These are phyloP conservation scores for Priocnemis perturbator DNA, from an alignment of 2,888 invertebrate species.

Conservation along the genomic window DNA sequence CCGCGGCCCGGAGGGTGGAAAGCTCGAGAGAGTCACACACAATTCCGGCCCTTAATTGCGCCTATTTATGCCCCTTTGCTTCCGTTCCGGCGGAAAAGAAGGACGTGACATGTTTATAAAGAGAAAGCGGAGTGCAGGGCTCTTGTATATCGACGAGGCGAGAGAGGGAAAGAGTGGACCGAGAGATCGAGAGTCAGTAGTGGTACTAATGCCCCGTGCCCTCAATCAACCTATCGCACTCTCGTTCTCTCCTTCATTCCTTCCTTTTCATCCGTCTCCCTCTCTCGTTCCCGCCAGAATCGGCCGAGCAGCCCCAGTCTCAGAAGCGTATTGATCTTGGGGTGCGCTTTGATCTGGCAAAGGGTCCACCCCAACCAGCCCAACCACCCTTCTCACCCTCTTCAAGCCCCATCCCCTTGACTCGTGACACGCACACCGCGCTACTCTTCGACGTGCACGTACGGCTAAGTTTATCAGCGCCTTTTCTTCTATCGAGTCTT, in stretches of 20 bases:
- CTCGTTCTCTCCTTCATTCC: conserved; percentile 23
- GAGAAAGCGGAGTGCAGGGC: conserved; percentile 44
- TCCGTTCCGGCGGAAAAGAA: conserved; percentile 62
- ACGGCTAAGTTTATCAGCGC: conserved; percentile 68
- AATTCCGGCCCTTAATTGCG: conserved; percentile 69
- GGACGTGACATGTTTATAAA: conserved; percentile 75
- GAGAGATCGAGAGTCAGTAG: conserved; percentile 41
- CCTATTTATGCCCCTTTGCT: conserved; percentile 74
- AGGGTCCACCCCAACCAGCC: conserved; percentile 58
- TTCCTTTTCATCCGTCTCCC: conserved; percentile 26
- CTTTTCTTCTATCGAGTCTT: conserved; percentile 44
- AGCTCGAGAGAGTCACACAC: conserved; percentile 28
- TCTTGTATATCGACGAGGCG: conserved; percentile 23
- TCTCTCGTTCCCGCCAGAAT: conserved; percentile 19
- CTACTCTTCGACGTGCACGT: conserved; percentile 53
- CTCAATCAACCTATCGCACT: conserved; percentile 71
- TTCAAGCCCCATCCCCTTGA: conserved; percentile 19
- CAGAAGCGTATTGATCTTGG: conserved; percentile 72
- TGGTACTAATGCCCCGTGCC: conserved; percentile 69
- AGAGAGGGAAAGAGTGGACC: conserved; percentile 42
- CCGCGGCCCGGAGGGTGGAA: no score
- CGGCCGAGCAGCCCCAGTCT: conserved; percentile 50
- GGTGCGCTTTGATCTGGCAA: conserved; percentile 73
- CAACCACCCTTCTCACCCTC: conserved; percentile 33
- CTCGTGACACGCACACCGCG: conserved; percentile 32